Conservation (phyloP, 2,797 vertebrate genomes). For the Chromobotia macracanthus region DNA sequence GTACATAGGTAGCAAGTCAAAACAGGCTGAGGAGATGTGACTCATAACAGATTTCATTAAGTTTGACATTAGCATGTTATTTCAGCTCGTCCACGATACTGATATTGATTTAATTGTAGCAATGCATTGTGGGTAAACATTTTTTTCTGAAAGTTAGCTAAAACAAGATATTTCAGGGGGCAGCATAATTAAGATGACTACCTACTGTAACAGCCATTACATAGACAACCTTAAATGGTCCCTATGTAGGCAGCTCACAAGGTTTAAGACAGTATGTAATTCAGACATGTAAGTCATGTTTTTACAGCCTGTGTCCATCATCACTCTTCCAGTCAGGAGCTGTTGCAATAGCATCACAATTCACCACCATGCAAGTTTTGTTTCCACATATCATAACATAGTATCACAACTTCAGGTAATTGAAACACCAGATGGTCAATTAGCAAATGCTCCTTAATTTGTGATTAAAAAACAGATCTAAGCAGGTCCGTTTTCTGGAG, state of each 20-base stretch:
- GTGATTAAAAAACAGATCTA: constrained; percentile 53
- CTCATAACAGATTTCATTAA: background rate
- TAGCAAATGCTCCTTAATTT: constrained; percentile 62
- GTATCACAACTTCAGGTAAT: constrained; percentile 69
- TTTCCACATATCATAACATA: constrained; percentile 64
- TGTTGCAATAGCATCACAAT: constrained; percentile 63
- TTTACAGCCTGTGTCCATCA: constrained; percentile 35
- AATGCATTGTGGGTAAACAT: constrained; percentile 2
- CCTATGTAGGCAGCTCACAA: constrained; percentile 13
- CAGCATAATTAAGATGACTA: too few relatives aligned
- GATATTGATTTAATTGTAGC: background rate
- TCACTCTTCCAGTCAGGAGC: constrained; percentile 61
- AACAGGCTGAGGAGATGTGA: background rate
- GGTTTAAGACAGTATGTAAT: constrained; percentile 3
- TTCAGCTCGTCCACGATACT: background rate
- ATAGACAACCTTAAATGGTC: background rate
- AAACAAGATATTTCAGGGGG: background rate
- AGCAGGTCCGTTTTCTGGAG: constrained; percentile 29
- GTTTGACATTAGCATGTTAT: background rate
- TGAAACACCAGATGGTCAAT: constrained; percentile 63
- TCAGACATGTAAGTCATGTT: constrained; percentile 11
- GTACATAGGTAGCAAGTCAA: too few relatives aligned
- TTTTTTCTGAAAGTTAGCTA: too few relatives aligned
- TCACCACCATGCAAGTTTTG: constrained; percentile 70
- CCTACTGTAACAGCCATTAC: too few relatives aligned